Conservation (phyloP, 2,888 invertebrate species). For the Gari tellinella region DNA sequence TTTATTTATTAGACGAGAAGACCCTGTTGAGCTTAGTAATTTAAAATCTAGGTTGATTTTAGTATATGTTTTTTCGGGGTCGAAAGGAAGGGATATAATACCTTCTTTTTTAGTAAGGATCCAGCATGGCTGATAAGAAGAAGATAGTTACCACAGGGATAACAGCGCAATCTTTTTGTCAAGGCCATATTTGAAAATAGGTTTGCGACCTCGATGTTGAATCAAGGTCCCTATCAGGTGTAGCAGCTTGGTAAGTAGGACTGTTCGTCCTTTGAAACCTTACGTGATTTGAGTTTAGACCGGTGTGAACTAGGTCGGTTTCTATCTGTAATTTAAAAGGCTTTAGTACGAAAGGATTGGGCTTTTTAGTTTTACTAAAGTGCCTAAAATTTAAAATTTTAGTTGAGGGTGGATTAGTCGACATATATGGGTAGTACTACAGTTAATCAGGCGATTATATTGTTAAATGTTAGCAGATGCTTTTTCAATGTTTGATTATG, state of each 20-base stretch:
- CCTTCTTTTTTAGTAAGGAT: constrained; percentile 32
- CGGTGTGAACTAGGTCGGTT: constrained; percentile 94
- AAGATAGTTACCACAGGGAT: constrained; percentile 92
- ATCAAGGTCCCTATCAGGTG: constrained; percentile 90
- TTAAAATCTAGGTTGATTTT: constrained; percentile 85
- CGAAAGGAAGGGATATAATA: constrained; percentile 54
- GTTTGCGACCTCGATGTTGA: constrained; percentile 96
- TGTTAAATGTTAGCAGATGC: not conserved
- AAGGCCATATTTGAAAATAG: constrained; percentile 90
- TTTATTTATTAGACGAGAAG: constrained; percentile 88
- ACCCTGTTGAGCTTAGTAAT: constrained; percentile 90
- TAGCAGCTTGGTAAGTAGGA: constrained; percentile 86
- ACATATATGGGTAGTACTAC: no score
- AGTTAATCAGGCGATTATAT: not conserved
- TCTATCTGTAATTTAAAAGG: constrained; percentile 88
- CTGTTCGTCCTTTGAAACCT: constrained; percentile 92
- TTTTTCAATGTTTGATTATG: constrained; percentile 2
- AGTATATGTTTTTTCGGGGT: constrained; percentile 68
- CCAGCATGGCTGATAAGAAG: constrained; percentile 78
- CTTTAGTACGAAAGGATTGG: constrained; percentile 92
- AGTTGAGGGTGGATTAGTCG: no score
- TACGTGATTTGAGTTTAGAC: constrained; percentile 96
- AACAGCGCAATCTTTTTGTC: constrained; percentile 92
- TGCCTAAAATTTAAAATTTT: no score
- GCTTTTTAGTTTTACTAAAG: not conserved